phyloP scores from a whole-genome alignment of 2,113 vertebrate genomes.

The Forbesichthys agassizii region DNA sequence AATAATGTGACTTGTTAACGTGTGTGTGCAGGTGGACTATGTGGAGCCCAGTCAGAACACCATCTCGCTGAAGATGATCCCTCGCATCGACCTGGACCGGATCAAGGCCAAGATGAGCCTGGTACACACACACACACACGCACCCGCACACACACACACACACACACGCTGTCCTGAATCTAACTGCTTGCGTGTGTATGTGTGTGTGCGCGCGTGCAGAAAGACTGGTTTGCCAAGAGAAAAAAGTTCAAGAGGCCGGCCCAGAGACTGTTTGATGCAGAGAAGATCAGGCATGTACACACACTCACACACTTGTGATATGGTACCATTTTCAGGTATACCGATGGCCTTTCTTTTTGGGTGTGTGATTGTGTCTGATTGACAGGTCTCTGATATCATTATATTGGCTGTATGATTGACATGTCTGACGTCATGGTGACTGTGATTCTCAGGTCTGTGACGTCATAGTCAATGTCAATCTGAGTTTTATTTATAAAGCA shows the following conservation, averaged over 20 bases:
- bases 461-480: too few species aligned
- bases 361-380: too few species aligned
- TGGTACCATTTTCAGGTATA: too few species aligned
- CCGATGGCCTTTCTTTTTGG: too few species aligned
- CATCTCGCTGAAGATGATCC: slow-evolving; percentile 97
- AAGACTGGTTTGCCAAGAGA: slow-evolving; percentile 94
- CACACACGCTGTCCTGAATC: not conserved
- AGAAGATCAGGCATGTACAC: slow-evolving; percentile 88
- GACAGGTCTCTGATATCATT: too few species aligned
- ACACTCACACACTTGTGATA: not conserved
- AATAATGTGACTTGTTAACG: not conserved
- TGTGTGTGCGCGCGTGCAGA: slow-evolving; percentile 67
- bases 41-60: slow-evolving; percentile 97
- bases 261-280: slow-evolving; percentile 90
- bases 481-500: too few species aligned
- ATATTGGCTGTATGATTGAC: too few species aligned
- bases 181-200: not conserved
- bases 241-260: slow-evolving; percentile 94
- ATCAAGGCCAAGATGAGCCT: slow-evolving; percentile 96
- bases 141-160: fast-evolving
- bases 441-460: too few species aligned
- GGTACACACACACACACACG: slow-evolving; percentile 64
- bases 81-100: slow-evolving; percentile 91
- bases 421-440: too few species aligned
- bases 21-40: slow-evolving; percentile 84